Evolutionary conservation across 2,888 invertebrate species (phyloP), one percentile per base, ranked within the genome.

Genomic region (Platycheirus albimanus): DNA sequence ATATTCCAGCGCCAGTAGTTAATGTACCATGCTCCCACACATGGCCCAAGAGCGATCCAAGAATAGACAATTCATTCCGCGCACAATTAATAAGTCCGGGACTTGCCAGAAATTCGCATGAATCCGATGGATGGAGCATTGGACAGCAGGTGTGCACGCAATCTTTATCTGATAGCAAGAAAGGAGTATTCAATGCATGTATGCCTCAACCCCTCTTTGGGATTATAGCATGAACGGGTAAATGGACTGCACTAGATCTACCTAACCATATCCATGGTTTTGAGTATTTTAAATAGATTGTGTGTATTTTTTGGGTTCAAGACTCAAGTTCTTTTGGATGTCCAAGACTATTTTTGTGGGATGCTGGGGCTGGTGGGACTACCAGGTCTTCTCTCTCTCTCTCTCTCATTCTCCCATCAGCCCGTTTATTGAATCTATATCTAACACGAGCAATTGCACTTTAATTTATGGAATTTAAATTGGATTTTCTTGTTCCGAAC

Each of bases 401-500:
- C 38, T 8, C 30, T 43, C 38, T 19, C 61, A 24, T 24, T 24
- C n/a, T 24, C 41, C 71, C 51, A n/a, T n/a, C 36, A 30, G 54
- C 43, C 54, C 58, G 43, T 61, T 56, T 30, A 61, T 43, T 43
- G 24, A 61, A 61, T 28, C 11, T 30, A 15, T 51, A 51, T 70
- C 76, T 81, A 71, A 76, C 66, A 61, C 70, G 74, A 49, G 78
- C 78, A 83, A 83, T 83, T 74, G 83, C 78, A 63, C 56, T 74
- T 83, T 83, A 83, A 83, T 83, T 83, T 83, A 83, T 83, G 83
- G 83, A 83, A 83, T 83, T 83, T 83, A 83, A 83, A 83, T 83
- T 83, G 83, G 83, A 78, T 83, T 83, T 83, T 83, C 83, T 83
- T 83, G 83, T 83, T 74, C 64, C 72, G 67, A 69, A 45, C 78